Evolutionary conservation across 2,888 invertebrate species (phyloP).

Genomic region (Nebria brevicollis): DNA sequence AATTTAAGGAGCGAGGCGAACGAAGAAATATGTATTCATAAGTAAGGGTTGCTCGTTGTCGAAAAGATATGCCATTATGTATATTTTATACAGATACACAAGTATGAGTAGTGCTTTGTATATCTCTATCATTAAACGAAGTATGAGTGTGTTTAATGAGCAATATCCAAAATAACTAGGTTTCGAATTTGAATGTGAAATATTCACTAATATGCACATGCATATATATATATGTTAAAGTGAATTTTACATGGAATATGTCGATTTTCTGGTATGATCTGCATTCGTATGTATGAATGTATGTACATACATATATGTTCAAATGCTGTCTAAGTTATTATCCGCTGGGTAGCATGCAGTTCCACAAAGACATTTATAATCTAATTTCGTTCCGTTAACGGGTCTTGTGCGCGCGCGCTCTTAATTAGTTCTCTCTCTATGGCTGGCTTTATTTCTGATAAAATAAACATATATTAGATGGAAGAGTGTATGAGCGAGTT

Average conservation of each 20-base stretch:
- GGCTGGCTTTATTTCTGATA: slow-evolving; percentile 27
- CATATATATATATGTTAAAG: not conserved
- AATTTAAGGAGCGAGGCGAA: too few species aligned
- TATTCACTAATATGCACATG: not conserved
- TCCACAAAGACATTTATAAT: slow-evolving; percentile 28
- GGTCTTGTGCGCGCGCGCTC: slow-evolving; percentile 20
- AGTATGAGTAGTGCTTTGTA: too few species aligned
- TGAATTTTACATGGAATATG: slow-evolving; percentile 5
- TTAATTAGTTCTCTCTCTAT: slow-evolving; percentile 20
- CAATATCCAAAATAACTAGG: not conserved
- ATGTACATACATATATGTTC: not conserved
- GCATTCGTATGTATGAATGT: not conserved
- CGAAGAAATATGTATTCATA: too few species aligned
- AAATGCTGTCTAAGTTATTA: not conserved
- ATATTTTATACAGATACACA: too few species aligned
- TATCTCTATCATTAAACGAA: too few species aligned
- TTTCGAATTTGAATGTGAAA: not conserved
- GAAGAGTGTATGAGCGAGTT: slow-evolving; percentile 12
- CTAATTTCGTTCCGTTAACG: slow-evolving; percentile 20
- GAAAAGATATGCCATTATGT: too few species aligned
- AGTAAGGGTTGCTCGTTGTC: too few species aligned
- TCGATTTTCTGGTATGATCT: slow-evolving; percentile 10
- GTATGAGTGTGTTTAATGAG: not conserved
- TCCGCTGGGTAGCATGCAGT: slow-evolving; percentile 18
- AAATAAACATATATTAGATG: slow-evolving; percentile 25